Percentiles rank a stretch among this genome's conserved stretches.
phyloP scores from a whole-genome alignment of 2,797 vertebrate species.

The Enteromius anoplus region DNA sequence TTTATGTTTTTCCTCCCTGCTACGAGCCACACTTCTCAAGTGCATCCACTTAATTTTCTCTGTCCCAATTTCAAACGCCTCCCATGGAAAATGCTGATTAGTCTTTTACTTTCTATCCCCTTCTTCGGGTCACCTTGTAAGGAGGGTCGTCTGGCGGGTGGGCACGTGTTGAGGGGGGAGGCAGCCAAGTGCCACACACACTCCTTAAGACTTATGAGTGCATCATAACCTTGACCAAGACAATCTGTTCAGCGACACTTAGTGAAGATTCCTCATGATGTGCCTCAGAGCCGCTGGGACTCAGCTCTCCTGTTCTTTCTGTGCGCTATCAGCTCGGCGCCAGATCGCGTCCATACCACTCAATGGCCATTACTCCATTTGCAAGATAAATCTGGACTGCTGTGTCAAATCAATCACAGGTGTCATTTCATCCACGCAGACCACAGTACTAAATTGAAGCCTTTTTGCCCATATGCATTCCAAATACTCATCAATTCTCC shows the following conservation, averaged over 20 bases:
- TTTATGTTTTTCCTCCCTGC: neutral
- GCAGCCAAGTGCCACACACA: conserved; percentile 65
- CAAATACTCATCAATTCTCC: conserved; percentile 88
- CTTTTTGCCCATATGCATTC: conserved; percentile 89
- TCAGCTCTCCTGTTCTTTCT: conserved; percentile 64
- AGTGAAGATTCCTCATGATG: conserved; percentile 68
- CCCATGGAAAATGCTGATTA: conserved; percentile 72
- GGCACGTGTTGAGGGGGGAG: conserved; percentile 60
- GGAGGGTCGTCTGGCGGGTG: conserved; percentile 65
- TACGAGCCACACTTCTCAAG: conserved; percentile 17
- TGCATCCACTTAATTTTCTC: conserved; percentile 35
- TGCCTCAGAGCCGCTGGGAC: conserved; percentile 65
- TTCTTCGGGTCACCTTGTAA: conserved; percentile 80
- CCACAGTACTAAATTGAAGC: conserved; percentile 87
- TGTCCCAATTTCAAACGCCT: conserved; percentile 60
- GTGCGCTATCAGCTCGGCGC: conserved; percentile 83
- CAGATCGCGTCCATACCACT: conserved; percentile 87
- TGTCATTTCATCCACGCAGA: conserved; percentile 85
- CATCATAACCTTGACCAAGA: conserved; percentile 78
- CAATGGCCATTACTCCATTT: conserved; percentile 92
- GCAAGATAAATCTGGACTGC: conserved; percentile 91
- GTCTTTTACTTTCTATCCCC: conserved; percentile 59
- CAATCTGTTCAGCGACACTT: conserved; percentile 76
- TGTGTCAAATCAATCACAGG: conserved; percentile 89
- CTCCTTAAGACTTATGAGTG: conserved; percentile 62